phyloP scores from a whole-genome alignment of 1,140 invertebrate species.

The Drosophila orena region DNA sequence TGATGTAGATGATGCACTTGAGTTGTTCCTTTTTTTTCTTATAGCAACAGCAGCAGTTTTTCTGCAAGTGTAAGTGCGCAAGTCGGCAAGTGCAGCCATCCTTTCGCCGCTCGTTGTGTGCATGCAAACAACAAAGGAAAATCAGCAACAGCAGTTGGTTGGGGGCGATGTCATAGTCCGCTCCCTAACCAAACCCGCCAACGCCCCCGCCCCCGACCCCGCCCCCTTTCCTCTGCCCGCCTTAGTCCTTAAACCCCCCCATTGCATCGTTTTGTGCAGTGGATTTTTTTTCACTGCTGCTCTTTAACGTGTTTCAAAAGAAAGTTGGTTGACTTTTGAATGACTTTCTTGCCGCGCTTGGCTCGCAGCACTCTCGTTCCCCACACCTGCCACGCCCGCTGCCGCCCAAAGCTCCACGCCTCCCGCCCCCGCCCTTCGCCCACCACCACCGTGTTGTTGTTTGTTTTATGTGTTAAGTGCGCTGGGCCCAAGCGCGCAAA shows the following conservation, averaged over 20 bases:
- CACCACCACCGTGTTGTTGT: conserved; percentile 27
- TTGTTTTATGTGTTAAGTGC: conserved; percentile 83
- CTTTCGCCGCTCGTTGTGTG: conserved; percentile 56
- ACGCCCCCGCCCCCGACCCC: background rate
- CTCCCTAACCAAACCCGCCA: conserved; percentile 5
- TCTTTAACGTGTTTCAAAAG: conserved; percentile 82
- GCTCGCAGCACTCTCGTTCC: conserved; percentile 22
- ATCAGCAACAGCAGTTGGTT: conserved; percentile 73
- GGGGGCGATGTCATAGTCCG: conserved; percentile 43
- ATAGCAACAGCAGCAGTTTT: background rate
- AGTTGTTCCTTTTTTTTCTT: too few species aligned
- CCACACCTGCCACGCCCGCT: background rate
- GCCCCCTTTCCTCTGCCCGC: background rate
- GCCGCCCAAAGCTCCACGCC: background rate
- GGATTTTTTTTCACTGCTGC: conserved; percentile 36
- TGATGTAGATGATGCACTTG: too few species aligned
- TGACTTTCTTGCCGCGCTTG: conserved; percentile 76
- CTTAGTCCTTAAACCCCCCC: background rate
- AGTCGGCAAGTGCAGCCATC: conserved; percentile 38
- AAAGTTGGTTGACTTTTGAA: conserved; percentile 84
- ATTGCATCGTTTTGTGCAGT: conserved; percentile 17
- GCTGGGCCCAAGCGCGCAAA: conserved; percentile 76
- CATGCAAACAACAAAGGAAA: conserved; percentile 81
- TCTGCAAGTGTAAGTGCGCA: conserved; percentile 19
- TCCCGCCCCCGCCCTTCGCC: background rate